These are phyloP conservation scores for Raphicerus campestris DNA, from an alignment of 2,113 vertebrate species.

Conservation along the genomic window DNA sequence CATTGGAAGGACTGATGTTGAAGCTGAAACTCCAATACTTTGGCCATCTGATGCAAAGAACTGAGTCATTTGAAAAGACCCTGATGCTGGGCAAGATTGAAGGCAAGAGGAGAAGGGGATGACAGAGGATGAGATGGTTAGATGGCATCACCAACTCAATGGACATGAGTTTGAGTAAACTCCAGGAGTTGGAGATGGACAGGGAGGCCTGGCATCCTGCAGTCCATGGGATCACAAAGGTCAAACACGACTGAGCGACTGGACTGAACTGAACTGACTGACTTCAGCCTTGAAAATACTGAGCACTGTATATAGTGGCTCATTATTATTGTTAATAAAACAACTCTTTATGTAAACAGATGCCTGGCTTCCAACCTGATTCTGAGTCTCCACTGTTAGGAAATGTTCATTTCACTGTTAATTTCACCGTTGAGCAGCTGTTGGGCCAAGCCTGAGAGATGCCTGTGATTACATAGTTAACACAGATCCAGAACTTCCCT, in stretches of 20 bases:
- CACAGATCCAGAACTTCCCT: not conserved
- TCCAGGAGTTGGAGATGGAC: not conserved
- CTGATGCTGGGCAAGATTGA: not conserved
- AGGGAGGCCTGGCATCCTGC: not conserved
- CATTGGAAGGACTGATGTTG: not conserved
- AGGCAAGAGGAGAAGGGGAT: not conserved
- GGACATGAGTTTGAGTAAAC: not conserved
- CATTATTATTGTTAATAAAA: not conserved
- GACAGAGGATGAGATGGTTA: not conserved
- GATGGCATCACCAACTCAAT: not conserved
- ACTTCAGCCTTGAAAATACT: not conserved
- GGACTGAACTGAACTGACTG: not conserved
- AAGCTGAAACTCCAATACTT: not conserved
- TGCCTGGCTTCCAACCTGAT: not conserved
- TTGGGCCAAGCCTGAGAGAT: not conserved
- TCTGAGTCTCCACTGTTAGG: not conserved
- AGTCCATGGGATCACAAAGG: not conserved
- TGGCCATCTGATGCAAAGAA: not conserved
- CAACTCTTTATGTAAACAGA: not conserved
- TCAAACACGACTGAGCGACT: rapidly evolving
- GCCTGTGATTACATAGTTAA: not conserved
- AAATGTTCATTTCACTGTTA: not conserved
- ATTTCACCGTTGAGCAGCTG: too few relatives aligned
- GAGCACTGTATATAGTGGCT: not conserved
- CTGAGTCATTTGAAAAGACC: not conserved